These are phyloP conservation scores for Drosophila atripex DNA, from an alignment of 2,888 invertebrate species.

Conservation along the genomic window DNA sequence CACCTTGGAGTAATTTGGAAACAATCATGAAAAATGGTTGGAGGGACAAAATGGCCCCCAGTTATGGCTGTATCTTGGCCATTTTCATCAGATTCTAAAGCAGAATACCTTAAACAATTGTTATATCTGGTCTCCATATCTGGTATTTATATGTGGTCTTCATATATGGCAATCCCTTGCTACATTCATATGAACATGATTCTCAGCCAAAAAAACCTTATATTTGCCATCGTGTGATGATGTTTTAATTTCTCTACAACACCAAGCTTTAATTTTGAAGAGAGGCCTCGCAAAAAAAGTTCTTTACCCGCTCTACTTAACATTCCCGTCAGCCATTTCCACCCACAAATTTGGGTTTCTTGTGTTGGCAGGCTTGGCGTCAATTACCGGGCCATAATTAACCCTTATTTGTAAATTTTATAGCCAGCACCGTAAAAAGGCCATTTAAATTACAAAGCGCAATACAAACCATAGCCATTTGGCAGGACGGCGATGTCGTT, in stretches of 20 bases:
- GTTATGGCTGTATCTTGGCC: no score
- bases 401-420: constrained; percentile 82
- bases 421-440: constrained; percentile 75
- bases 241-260: not conserved
- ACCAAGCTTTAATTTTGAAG: constrained; percentile 8
- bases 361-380: constrained; percentile 52
- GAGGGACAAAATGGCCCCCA: no score
- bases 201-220: no score
- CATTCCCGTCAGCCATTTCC: constrained; percentile 56
- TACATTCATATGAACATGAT: no score
- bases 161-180: no score
- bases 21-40: no score
- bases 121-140: no score
- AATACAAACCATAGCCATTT: constrained; percentile 50
- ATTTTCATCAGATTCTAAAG: no score
- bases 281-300: not conserved
- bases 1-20: no score
- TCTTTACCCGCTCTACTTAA: constrained; percentile 47
- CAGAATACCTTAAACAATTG: no score
- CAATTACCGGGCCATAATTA: constrained; percentile 74
- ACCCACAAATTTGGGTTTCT: constrained; percentile 55
- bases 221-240: no score
- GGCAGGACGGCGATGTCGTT: constrained; percentile 47
- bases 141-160: no score
- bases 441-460: constrained; percentile 69